Percentiles rank a stretch among this genome's conserved stretches.
Conservation (phyloP, 1,140 invertebrate genomes). For the Tribolium madens region DNA sequence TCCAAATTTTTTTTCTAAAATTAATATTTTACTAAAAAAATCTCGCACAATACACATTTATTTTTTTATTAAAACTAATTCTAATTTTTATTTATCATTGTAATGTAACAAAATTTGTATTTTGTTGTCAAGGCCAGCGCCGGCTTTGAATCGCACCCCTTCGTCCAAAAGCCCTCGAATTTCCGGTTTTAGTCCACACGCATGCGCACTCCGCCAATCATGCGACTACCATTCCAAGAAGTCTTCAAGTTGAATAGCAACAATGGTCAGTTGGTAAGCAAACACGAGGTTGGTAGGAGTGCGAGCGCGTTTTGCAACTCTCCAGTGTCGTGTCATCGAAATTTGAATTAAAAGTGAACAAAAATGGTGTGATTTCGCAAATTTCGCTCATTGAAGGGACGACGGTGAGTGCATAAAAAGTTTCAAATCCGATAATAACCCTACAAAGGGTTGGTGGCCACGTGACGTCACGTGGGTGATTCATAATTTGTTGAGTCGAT, state of each 20-base stretch:
- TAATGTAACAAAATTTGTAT: not conserved
- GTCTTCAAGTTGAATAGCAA: conserved; percentile 25
- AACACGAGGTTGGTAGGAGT: not conserved
- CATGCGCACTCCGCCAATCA: not conserved
- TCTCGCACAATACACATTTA: too few relatives aligned
- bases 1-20: conserved; percentile 47
- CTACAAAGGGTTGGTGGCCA: not conserved
- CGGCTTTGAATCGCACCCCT: not conserved
- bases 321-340: not conserved
- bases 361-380: not conserved
- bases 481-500: not conserved
- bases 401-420: not conserved
- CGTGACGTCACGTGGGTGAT: conserved; percentile 5
- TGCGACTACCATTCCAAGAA: conserved; percentile 11
- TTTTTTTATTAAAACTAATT: too few relatives aligned
- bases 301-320: not conserved
- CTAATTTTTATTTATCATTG: not conserved
- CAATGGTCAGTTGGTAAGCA: conserved; percentile 6
- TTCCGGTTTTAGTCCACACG: not conserved
- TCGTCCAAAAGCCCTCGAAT: not conserved
- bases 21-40: too few relatives aligned
- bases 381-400: not conserved
- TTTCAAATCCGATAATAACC: too few relatives aligned
- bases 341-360: not conserved
- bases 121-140: not conserved